A percentile compares a stretch with the other conserved stretches of the same genome.
These are phyloP conservation scores for Coccyzus lansbergi DNA, from an alignment of 2,797 vertebrate species.

Conservation along the genomic window DNA sequence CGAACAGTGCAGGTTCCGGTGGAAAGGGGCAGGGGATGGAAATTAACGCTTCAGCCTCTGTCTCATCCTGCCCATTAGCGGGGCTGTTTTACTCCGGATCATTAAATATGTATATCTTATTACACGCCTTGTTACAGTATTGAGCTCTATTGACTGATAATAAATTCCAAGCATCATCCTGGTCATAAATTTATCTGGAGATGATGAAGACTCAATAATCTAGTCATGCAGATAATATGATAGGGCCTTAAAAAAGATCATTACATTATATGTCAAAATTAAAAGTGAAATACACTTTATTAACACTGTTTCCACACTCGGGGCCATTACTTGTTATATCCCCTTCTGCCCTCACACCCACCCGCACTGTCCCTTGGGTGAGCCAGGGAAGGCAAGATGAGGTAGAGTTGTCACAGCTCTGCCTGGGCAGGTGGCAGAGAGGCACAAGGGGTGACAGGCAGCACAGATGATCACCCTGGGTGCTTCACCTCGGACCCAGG, in stretches of 20 bases:
- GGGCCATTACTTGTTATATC: slow-evolving; percentile 72
- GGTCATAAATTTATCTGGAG: slow-evolving; percentile 88
- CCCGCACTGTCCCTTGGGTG: not conserved
- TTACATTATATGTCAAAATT: slow-evolving; percentile 89
- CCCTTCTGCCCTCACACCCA: slow-evolving; percentile 43
- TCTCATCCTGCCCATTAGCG: slow-evolving; percentile 76
- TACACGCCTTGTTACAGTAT: slow-evolving; percentile 90
- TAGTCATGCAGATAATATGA: slow-evolving; percentile 88
- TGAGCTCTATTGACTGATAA: slow-evolving; percentile 92
- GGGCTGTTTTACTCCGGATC: slow-evolving; percentile 93
- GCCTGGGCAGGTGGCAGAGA: not conserved
- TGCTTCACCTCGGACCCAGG: not conserved
- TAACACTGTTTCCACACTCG: slow-evolving; percentile 77
- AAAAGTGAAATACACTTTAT: slow-evolving; percentile 87
- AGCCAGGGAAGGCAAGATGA: not conserved
- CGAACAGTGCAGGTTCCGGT: not conserved
- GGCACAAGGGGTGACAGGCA: not conserved
- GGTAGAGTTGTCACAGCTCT: not conserved
- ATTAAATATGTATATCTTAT: slow-evolving; percentile 99
- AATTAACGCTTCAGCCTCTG: slow-evolving; percentile 69
- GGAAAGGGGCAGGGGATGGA: slow-evolving; percentile 55
- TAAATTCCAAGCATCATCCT: slow-evolving; percentile 89
- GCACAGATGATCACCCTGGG: accelerated
- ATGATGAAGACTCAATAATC: slow-evolving; percentile 90
- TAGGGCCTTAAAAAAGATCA: slow-evolving; percentile 87